phyloP scores from a whole-genome alignment of 2,113 vertebrate genomes.

The Phoxinus phoxinus region DNA sequence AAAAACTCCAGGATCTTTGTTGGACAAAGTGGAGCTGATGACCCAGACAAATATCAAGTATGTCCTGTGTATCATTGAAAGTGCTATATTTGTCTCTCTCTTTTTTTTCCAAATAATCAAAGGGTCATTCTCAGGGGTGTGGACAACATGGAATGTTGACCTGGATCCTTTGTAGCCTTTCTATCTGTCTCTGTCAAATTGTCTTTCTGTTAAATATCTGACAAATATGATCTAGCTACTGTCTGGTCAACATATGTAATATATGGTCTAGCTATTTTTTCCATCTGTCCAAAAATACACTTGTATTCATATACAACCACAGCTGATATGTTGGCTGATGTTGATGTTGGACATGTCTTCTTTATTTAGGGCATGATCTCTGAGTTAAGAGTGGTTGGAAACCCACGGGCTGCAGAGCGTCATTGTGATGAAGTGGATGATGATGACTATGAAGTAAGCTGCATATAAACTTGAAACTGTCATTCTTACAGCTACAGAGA shows the following conservation, averaged over 20 bases:
- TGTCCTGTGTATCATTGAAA: not conserved
- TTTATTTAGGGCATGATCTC: conserved; percentile 82
- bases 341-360: conserved; percentile 37
- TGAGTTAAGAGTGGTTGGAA: conserved; percentile 78
- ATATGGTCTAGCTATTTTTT: not conserved
- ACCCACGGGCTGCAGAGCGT: conserved; percentile 77
- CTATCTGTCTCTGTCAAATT: not conserved
- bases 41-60: conserved; percentile 88
- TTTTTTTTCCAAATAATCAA: too few species aligned
- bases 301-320: not conserved
- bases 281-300: not conserved
- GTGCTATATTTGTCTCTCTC: not conserved
- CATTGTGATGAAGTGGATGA: conserved; percentile 87
- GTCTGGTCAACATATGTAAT: not conserved
- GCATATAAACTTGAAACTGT: not conserved
- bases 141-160: too few species aligned
- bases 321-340: not conserved
- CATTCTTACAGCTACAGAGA: not conserved
- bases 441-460: conserved; percentile 61
- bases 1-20: conserved; percentile 83
- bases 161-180: too few species aligned
- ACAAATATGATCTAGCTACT: not conserved
- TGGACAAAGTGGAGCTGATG: conserved; percentile 86
- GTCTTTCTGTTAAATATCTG: not conserved
- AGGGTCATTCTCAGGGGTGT: too few species aligned